Conservation (phyloP, 92 coral and sea anemone species). For the Paramuricea clavata region DNA sequence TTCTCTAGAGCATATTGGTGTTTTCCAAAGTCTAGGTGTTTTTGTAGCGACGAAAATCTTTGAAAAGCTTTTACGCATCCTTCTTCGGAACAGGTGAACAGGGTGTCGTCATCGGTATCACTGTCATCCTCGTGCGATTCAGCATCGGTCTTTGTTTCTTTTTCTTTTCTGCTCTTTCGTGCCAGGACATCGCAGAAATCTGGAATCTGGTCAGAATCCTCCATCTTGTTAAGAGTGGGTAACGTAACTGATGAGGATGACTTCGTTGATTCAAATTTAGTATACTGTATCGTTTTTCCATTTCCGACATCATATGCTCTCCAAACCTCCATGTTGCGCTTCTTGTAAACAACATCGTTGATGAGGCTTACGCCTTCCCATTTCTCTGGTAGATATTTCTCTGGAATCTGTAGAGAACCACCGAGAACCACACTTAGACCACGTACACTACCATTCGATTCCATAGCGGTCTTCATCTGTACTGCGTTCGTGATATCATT, state of each 20-base stretch:
- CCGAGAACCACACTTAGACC: slow-evolving; percentile 31
- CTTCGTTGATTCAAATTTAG: slow-evolving; percentile 1
- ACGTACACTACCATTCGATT: slow-evolving; percentile 30
- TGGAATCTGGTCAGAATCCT: neutral
- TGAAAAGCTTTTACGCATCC: slow-evolving; percentile 69
- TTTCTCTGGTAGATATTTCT: slow-evolving; percentile 8
- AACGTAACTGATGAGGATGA: no score
- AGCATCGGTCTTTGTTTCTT: neutral
- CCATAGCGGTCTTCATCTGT: slow-evolving; percentile 38
- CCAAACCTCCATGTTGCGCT: slow-evolving; percentile 51
- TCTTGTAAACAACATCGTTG: slow-evolving; percentile 36
- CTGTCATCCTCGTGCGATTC: neutral
- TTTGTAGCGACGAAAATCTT: slow-evolving; percentile 68
- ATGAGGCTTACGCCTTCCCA: slow-evolving; percentile 64
- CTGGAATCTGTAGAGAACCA: neutral
- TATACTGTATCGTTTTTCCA: slow-evolving; percentile 34
- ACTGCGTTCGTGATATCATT: slow-evolving; percentile 40
- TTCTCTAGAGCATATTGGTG: slow-evolving; percentile 67
- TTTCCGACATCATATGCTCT: slow-evolving; percentile 36
- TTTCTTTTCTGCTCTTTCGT: slow-evolving; percentile 7
- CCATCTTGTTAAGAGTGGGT: slow-evolving; percentile 26
- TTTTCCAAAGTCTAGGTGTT: slow-evolving; percentile 71
- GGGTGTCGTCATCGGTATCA: slow-evolving; percentile 43
- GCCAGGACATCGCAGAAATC: slow-evolving; percentile 38
- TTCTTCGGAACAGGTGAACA: slow-evolving; percentile 72